Evolutionary conservation across 2,113 vertebrate genomes (phyloP), one percentile per base, ranked within the genome.

Genomic region (Spheniscus mendiculus): DNA sequence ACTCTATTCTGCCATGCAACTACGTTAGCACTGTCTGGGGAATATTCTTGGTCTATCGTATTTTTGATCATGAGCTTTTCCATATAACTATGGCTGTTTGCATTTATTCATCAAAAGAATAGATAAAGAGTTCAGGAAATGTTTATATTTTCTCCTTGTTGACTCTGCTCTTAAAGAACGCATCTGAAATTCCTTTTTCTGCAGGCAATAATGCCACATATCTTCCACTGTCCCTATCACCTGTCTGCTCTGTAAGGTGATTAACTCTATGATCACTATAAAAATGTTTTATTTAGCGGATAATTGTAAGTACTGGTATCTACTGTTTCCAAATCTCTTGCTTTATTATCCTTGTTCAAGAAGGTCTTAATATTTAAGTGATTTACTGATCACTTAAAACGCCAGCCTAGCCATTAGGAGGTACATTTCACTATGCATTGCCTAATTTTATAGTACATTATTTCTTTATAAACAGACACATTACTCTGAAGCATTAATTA

Each of bases 401-500:
- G 97, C 97, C 98, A 98, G 85, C 96, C 88, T 70, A 16, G n/a
- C 98, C 97, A 98, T 98, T 98, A 98, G 90, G 96, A 98, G 97
- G 87, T 93, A 96, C 97, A 98, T 97, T 97, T 98, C 97, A 93
- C 96, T 92, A 91, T 87, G 97, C 87, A 59, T 85, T 90, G 95
- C 96, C 98, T 98, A 97, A 98, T 98, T 98, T 98, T 97, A 97
- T 96, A 98, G 98, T 96, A 98, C 97, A 97, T 98, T 98, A 98
- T 98, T 98, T 97, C 98, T 98, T 98, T 98, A 98, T 98, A 98
- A 98, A 98, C 98, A 98, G 98, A 95, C 94, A 94, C 97, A 97
- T 98, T 97, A 95, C 96, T 95, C 94, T 52, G 93, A 95, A 90
- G 95, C 96, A 98, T 98, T 98, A 98, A 98, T 98, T 98, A 98